phyloP scores from a whole-genome alignment of 2,888 invertebrate genomes.

The Ectemnius cavifrons region DNA sequence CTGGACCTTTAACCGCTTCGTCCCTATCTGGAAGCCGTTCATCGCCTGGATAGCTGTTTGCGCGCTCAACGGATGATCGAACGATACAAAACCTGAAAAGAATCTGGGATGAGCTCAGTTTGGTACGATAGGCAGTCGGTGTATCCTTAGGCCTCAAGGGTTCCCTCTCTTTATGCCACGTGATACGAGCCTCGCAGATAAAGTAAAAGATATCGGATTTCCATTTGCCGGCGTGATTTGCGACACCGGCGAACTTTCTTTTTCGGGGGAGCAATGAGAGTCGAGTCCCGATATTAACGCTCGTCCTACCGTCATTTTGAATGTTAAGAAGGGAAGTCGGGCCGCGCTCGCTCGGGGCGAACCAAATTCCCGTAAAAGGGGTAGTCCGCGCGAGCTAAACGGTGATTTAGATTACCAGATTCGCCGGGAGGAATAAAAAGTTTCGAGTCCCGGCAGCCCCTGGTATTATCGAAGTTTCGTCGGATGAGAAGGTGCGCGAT shows the following conservation, averaged over 20 bases:
- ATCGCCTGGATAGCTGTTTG: slow-evolving; percentile 99
- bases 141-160: neutral
- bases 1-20: slow-evolving; percentile 99
- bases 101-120: slow-evolving; percentile 34
- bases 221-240: too few relatives aligned
- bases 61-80: slow-evolving; percentile 98
- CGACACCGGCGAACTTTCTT: too few relatives aligned
- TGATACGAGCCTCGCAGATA: too few relatives aligned
- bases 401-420: slow-evolving; percentile 55
- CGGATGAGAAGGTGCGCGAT: slow-evolving; percentile 56
- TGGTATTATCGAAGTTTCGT: slow-evolving; percentile 68
- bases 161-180: neutral
- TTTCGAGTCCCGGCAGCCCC: slow-evolving; percentile 63
- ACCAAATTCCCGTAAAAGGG: slow-evolving; percentile 37
- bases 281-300: neutral
- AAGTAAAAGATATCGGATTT: too few relatives aligned
- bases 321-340: slow-evolving; percentile 16
- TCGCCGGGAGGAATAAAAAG: slow-evolving; percentile 66
- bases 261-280: neutral
- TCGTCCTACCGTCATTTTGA: too few relatives aligned
- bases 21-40: slow-evolving; percentile 99
- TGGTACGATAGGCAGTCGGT: neutral
- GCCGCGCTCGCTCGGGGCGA: slow-evolving; percentile 22
- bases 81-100: slow-evolving; percentile 96
- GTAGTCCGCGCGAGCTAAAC: slow-evolving; percentile 33